A percentile compares a stretch with the other conserved stretches of the same genome.
These are phyloP conservation scores for Heliconius ismenius DNA, from an alignment of 2,888 invertebrate species.

Conservation along the genomic window DNA sequence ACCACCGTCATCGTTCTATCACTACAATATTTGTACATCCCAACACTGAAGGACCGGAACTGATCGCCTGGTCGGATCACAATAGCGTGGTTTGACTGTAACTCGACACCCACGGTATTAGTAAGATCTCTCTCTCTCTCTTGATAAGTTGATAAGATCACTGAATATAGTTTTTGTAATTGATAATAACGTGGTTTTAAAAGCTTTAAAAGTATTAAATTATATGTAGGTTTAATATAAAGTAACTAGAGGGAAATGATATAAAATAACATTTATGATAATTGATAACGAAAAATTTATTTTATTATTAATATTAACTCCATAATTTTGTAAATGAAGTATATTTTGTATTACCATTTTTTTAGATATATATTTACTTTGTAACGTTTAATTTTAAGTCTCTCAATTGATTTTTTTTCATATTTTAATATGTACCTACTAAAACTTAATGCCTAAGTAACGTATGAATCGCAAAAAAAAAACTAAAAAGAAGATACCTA, in stretches of 20 bases:
- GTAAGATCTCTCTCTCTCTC: not conserved
- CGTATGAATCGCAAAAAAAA: not conserved
- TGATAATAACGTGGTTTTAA: not conserved
- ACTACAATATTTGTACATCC: slow-evolving; percentile 39
- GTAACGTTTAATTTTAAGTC: not conserved
- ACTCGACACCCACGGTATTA: slow-evolving; percentile 62
- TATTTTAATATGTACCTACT: not conserved
- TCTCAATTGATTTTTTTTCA: not conserved
- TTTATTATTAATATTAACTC: not conserved
- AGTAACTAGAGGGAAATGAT: not conserved
- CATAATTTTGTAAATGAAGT: not conserved
- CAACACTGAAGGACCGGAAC: slow-evolving; percentile 61
- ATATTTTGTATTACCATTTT: not conserved
- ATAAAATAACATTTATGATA: not conserved
- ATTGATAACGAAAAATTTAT: not conserved
- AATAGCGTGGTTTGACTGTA: slow-evolving; percentile 70
- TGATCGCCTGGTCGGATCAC: slow-evolving; percentile 58
- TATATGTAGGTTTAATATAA: not conserved
- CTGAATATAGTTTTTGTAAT: slow-evolving; percentile 13
- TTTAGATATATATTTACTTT: not conserved
- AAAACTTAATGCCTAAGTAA: not conserved
- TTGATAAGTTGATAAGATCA: not conserved
- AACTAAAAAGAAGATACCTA: not conserved
- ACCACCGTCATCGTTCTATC: slow-evolving; percentile 28
- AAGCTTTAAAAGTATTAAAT: slow-evolving; percentile 3